A percentile compares a stretch with the other conserved stretches of the same genome.
Conservation (phyloP, 2,888 invertebrate species). For the Galeruca laticollis region DNA sequence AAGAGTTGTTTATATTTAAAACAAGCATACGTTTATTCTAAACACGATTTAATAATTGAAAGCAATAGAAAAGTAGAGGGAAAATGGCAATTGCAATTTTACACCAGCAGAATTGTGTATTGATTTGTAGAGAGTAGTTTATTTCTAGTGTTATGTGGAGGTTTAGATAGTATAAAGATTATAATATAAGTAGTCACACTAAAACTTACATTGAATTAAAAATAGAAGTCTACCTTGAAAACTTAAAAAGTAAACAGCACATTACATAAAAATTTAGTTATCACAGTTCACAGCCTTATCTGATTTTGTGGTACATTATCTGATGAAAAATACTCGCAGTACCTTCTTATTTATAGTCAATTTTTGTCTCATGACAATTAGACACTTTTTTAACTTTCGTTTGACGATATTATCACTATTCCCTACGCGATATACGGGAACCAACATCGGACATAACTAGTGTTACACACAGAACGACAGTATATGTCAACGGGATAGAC, state of each 20-base stretch:
- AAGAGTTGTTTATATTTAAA: background rate
- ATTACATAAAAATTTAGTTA: conserved; percentile 49
- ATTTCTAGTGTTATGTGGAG: conserved; percentile 19
- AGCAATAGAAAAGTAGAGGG: background rate
- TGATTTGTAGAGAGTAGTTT: conserved; percentile 27
- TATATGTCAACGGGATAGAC: conserved; percentile 38
- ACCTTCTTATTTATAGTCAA: conserved; percentile 65
- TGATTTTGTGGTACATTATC: conserved; percentile 39
- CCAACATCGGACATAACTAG: conserved; percentile 23
- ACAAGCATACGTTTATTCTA: too few relatives aligned
- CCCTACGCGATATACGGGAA: conserved; percentile 31
- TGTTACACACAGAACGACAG: conserved; percentile 18
- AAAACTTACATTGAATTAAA: conserved; percentile 48
- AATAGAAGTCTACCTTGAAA: conserved; percentile 50
- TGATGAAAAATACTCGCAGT: conserved; percentile 47
- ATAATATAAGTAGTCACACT: conserved; percentile 22
- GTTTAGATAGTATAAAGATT: conserved; percentile 19
- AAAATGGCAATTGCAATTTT: conserved; percentile 28
- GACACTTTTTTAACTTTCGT: conserved; percentile 63
- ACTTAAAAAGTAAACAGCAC: conserved; percentile 49
- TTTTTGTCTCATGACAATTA: conserved; percentile 65
- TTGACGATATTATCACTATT: conserved; percentile 55
- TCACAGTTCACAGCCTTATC: conserved; percentile 46
- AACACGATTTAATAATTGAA: background rate
- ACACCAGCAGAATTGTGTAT: conserved; percentile 28